A percentile compares a stretch with the other conserved stretches of the same genome.
These are phyloP conservation scores for Nesoenas mayeri DNA, from an alignment of 2,113 vertebrate species.

Conservation along the genomic window DNA sequence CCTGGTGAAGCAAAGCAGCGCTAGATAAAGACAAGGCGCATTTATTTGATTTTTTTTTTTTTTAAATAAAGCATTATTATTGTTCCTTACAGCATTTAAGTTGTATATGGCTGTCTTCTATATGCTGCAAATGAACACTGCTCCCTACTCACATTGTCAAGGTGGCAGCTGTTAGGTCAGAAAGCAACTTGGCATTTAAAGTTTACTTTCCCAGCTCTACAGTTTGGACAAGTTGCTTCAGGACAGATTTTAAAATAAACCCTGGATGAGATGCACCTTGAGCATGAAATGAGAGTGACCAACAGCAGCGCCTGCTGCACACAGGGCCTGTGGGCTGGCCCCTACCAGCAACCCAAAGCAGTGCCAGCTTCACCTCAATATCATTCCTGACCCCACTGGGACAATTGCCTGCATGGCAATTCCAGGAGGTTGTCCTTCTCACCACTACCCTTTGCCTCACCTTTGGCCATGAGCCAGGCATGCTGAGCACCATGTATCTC, in stretches of 20 bases:
- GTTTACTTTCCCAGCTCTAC: neutral
- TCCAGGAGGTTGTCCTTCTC: neutral
- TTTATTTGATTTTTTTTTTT: neutral
- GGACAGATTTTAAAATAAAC: neutral
- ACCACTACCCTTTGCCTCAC: neutral
- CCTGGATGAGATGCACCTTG: neutral
- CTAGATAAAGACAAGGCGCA: neutral
- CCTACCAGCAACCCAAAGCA: neutral
- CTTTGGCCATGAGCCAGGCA: fast-evolving
- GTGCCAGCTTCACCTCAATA: neutral
- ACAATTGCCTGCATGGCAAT: neutral
- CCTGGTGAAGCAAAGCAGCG: neutral
- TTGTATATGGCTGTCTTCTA: neutral
- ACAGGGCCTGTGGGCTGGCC: neutral
- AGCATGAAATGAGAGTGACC: neutral
- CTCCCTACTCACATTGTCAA: neutral
- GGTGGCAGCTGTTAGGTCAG: neutral
- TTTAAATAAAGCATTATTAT: neutral
- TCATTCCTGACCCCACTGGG: neutral
- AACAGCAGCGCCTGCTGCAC: neutral
- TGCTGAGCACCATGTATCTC: neutral
- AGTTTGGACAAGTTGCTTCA: neutral
- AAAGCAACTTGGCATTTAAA: neutral
- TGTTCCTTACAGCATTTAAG: neutral
- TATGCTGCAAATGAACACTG: neutral